Conservation (phyloP, 2,797 vertebrate species). For the Sciaenops ocellatus region DNA sequence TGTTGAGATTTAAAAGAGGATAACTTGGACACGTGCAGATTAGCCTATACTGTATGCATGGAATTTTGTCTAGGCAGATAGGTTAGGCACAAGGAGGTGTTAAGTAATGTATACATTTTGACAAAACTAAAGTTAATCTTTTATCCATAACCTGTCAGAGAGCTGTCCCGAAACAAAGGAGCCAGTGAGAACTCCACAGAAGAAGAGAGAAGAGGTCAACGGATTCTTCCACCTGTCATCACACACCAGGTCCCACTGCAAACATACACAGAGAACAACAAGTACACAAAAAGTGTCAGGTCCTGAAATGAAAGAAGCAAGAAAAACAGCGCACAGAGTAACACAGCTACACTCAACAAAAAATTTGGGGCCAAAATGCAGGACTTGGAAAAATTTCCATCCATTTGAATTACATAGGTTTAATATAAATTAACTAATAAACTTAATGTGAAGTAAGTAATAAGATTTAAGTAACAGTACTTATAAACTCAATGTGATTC, state of each 20-base stretch:
- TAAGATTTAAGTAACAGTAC: too few species aligned
- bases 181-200: conserved; percentile 89
- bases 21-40: too few species aligned
- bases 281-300: background rate
- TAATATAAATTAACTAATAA: too few species aligned
- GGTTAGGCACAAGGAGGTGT: background rate
- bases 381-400: too few species aligned
- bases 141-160: conserved; percentile 90
- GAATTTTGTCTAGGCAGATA: background rate
- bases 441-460: too few species aligned
- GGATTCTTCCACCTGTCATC: conserved; percentile 91
- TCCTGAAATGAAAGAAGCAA: background rate
- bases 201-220: conserved; percentile 91
- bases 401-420: too few species aligned
- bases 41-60: background rate
- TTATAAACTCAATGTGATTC: too few species aligned
- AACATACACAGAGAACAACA: conserved; percentile 30
- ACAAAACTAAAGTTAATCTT: background rate
- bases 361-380: too few species aligned
- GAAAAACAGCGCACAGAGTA: background rate
- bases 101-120: background rate
- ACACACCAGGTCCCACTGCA: conserved; percentile 96
- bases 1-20: too few species aligned
- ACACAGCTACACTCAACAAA: too few species aligned
- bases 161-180: conserved; percentile 93